These are phyloP conservation scores for Machimus atricapillus DNA, from an alignment of 2,888 invertebrate species.

Conservation along the genomic window DNA sequence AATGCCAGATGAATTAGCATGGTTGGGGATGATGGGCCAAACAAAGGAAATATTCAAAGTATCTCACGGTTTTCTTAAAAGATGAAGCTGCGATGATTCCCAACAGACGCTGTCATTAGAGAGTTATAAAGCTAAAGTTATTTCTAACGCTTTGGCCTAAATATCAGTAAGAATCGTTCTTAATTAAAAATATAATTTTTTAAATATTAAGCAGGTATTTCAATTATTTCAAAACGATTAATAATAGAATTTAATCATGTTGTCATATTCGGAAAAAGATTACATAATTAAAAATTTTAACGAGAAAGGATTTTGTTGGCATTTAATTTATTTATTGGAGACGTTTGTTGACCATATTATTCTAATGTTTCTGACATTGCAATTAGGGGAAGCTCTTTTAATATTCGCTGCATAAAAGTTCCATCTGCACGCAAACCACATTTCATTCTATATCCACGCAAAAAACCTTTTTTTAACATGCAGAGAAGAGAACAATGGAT, in stretches of 20 bases:
- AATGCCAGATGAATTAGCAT: slow-evolving; percentile 12
- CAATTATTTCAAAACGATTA: neutral
- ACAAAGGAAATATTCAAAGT: neutral
- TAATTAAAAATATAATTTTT: neutral
- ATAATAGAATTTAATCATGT: too few species aligned
- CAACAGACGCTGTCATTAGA: neutral
- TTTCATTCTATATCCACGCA: neutral
- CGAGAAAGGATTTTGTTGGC: neutral
- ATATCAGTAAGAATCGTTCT: neutral
- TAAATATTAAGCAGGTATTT: neutral
- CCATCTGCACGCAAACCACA: neutral
- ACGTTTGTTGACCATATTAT: neutral
- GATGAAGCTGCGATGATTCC: neutral
- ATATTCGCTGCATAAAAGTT: neutral
- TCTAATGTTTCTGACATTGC: neutral
- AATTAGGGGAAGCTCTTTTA: neutral
- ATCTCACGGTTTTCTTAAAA: neutral
- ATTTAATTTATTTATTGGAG: neutral
- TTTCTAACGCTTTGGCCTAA: neutral
- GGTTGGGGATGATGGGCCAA: neutral
- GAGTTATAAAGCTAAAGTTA: neutral
- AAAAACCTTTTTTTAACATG: neutral
- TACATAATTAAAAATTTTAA: neutral
- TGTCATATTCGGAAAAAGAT: too few species aligned
- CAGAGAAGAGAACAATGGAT: neutral